Evolutionary conservation across 2,113 vertebrate species (phyloP).

Genomic region (Megaceryle maxima): DNA sequence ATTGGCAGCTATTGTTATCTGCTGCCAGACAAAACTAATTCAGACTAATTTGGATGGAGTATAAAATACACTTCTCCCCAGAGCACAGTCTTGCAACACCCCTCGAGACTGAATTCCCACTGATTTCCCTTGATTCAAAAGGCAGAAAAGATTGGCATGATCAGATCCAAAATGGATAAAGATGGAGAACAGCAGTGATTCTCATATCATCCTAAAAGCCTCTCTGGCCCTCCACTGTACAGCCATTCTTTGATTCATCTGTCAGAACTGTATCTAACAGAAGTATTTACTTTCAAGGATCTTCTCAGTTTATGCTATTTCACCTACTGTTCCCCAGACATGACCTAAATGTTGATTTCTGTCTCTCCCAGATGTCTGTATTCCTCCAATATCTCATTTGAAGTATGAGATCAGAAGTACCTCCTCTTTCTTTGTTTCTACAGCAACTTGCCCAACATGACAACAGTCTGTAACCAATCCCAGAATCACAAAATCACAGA

Average conservation of each 20-base stretch:
- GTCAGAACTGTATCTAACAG: constrained; percentile 15
- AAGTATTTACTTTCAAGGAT: not conserved
- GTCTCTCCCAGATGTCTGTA: not conserved
- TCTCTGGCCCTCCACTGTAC: not conserved
- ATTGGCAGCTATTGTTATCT: constrained; percentile 37
- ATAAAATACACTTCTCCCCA: constrained; percentile 30
- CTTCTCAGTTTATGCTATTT: not conserved
- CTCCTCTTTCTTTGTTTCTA: not conserved
- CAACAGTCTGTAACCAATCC: not conserved
- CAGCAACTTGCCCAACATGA: not conserved
- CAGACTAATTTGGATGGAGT: constrained; percentile 36
- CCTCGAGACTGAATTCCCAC: not conserved
- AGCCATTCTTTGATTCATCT: not conserved
- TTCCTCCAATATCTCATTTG: not conserved
- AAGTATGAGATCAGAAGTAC: not conserved
- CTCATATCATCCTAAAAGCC: not conserved
- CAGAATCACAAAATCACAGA: no score
- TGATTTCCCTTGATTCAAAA: constrained; percentile 62
- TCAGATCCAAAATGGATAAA: constrained; percentile 37
- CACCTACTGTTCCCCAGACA: not conserved
- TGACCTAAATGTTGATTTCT: not conserved
- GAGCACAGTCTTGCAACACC: constrained; percentile 20
- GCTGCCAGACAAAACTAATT: not conserved
- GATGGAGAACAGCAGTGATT: constrained; percentile 38
- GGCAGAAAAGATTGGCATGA: constrained; percentile 50